These are phyloP conservation scores for Ophion costatus DNA, from an alignment of 2,888 invertebrate species.

Conservation along the genomic window DNA sequence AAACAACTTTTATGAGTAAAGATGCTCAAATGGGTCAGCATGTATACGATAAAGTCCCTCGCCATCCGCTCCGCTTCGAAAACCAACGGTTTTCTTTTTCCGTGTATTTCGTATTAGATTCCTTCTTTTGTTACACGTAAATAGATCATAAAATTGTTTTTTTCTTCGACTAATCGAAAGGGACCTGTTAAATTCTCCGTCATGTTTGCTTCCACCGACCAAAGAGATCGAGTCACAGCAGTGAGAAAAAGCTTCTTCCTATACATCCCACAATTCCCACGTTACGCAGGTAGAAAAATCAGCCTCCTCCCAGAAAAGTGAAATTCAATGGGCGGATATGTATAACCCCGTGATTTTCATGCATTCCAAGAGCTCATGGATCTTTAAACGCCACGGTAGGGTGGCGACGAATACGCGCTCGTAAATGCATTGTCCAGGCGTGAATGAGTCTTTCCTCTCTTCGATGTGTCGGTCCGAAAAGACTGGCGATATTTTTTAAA, in stretches of 20 bases:
- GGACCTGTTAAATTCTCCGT: slow-evolving; percentile 22
- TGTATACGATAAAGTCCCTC: too few relatives aligned
- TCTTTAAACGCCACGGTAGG: slow-evolving; percentile 1
- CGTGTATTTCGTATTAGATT: not conserved
- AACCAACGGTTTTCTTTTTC: too few relatives aligned
- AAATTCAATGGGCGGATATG: slow-evolving; percentile 34
- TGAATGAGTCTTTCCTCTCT: slow-evolving; percentile 35
- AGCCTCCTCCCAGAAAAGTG: slow-evolving; percentile 15
- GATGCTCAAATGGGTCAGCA: too few relatives aligned
- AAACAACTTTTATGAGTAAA: too few relatives aligned
- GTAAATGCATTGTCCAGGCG: slow-evolving; percentile 32
- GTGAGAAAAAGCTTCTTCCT: slow-evolving; percentile 29
- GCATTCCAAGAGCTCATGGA: slow-evolving; percentile 8
- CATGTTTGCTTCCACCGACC: slow-evolving; percentile 22
- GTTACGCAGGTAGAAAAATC: slow-evolving; percentile 47
- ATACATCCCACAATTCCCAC: slow-evolving; percentile 39
- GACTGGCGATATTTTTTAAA: slow-evolving; percentile 10
- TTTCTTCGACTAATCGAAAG: too few relatives aligned
- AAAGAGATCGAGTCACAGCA: slow-evolving; percentile 2
- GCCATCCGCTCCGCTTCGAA: too few relatives aligned
- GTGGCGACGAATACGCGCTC: slow-evolving; percentile 27
- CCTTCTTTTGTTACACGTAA: not conserved
- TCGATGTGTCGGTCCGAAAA: slow-evolving; percentile 17
- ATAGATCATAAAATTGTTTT: not conserved
- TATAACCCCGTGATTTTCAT: slow-evolving; percentile 33